phyloP scores from a whole-genome alignment of 2,888 invertebrate species.

The Callyntrura sp. region DNA sequence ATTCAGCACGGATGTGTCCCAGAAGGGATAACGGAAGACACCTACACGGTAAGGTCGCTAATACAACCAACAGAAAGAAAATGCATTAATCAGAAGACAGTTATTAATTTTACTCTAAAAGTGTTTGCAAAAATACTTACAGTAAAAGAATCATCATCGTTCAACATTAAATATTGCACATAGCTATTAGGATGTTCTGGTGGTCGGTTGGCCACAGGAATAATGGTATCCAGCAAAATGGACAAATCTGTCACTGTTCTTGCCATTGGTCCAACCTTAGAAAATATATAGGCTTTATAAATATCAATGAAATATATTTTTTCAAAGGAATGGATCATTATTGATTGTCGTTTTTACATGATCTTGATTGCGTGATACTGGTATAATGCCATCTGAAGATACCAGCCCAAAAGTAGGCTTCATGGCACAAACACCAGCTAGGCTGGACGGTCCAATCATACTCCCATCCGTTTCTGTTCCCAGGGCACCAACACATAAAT shows the following conservation, averaged over 20 bases:
- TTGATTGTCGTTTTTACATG: conserved; percentile 58
- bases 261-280: conserved; percentile 75
- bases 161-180: neutral
- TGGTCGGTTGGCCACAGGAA: neutral
- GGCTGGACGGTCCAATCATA: conserved; percentile 63
- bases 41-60: conserved; percentile 54
- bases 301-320: neutral
- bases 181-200: neutral
- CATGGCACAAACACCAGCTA: conserved; percentile 56
- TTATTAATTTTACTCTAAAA: neutral
- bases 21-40: conserved; percentile 47
- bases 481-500: conserved; percentile 65
- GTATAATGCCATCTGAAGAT: conserved; percentile 74
- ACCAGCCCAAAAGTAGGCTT: conserved; percentile 72
- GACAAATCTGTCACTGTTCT: conserved; percentile 65
- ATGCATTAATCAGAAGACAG: neutral
- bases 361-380: conserved; percentile 76
- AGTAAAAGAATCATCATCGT: neutral
- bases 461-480: conserved; percentile 78
- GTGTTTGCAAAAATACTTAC: neutral
- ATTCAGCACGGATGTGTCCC: conserved; percentile 35
- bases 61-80: neutral
- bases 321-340: neutral
- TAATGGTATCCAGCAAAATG: conserved; percentile 60
- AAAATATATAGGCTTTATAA: too few relatives aligned